A percentile compares a stretch with the other conserved stretches of the same genome.
These are phyloP conservation scores for Phymanthus crucifer DNA, from an alignment of 92 coral and sea anemone species.

Conservation along the genomic window DNA sequence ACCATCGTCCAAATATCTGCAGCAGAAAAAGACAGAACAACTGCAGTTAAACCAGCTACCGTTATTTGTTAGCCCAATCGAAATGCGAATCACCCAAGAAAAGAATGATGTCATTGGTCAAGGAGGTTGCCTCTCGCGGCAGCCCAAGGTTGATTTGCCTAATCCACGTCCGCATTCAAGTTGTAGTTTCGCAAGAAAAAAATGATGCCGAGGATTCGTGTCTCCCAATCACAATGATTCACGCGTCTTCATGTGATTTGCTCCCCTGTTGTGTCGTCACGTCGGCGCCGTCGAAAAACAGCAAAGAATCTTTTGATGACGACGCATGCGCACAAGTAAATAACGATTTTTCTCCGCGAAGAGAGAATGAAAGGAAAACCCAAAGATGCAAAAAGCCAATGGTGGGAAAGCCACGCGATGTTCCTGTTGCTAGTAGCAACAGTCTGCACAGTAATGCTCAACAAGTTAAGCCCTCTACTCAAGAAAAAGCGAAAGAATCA, in stretches of 20 bases:
- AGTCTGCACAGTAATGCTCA: not conserved
- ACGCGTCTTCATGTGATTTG: not conserved
- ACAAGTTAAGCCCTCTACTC: no score
- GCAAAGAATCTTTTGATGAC: not conserved
- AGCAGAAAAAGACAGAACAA: constrained; percentile 10
- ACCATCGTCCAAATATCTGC: not conserved
- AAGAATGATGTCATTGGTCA: not conserved
- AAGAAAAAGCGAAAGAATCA: not conserved
- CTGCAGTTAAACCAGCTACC: constrained; percentile 6
- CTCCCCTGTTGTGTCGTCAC: not conserved
- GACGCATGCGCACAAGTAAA: not conserved
- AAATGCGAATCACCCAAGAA: not conserved
- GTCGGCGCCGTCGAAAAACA: not conserved
- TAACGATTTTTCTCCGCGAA: not conserved
- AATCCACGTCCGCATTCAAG: not conserved
- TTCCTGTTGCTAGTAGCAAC: not conserved
- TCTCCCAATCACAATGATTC: not conserved
- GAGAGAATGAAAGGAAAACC: not conserved
- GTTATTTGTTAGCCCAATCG: not conserved
- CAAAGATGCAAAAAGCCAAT: not conserved
- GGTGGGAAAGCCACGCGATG: not conserved
- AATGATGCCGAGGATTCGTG: not conserved
- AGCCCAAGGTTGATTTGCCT: not conserved
- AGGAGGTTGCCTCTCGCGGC: not conserved
- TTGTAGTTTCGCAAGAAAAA: not conserved